Evolutionary conservation across 1,140 invertebrate species (phyloP).

Genomic region (Philopotamus ludificatus): DNA sequence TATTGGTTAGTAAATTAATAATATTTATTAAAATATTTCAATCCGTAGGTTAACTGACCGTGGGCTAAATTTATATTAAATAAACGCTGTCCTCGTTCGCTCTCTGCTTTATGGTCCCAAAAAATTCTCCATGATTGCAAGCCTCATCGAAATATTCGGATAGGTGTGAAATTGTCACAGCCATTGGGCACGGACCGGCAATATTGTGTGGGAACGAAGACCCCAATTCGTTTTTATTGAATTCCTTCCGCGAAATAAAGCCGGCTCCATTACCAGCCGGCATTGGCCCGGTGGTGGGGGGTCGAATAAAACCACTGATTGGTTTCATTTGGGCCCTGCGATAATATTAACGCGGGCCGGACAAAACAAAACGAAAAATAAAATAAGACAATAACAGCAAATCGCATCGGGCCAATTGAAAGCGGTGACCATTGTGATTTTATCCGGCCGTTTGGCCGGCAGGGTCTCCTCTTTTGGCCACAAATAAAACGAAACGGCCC

Average conservation of each 20-base stretch:
- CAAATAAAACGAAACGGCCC: neutral
- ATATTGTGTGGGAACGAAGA: neutral
- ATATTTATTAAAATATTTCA: too few species aligned
- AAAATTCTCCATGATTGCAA: too few species aligned
- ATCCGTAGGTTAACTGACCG: too few species aligned
- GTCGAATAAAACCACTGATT: conserved; percentile 24
- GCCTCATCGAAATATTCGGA: too few species aligned
- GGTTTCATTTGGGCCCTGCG: conserved; percentile 17
- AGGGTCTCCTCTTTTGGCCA: neutral
- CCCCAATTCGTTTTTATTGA: conserved; percentile 22
- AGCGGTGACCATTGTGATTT: conserved; percentile 20
- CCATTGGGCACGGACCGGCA: neutral
- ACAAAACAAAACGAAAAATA: conserved; percentile 4
- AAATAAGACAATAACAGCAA: conserved; percentile 21
- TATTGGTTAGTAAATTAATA: too few species aligned
- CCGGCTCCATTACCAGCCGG: conserved; percentile 13
- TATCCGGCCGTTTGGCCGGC: conserved; percentile 18
- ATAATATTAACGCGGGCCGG: conserved; percentile 19
- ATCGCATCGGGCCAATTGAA: conserved; percentile 16
- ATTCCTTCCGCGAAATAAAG: conserved; percentile 24
- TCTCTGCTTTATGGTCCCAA: too few species aligned
- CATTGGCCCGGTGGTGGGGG: conserved; percentile 5
- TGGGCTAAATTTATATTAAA: too few species aligned
- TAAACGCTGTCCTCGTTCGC: too few species aligned
- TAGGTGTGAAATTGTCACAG: neutral